Conservation (phyloP, 2,888 invertebrate species). For the Pharmacophagus antenor region DNA sequence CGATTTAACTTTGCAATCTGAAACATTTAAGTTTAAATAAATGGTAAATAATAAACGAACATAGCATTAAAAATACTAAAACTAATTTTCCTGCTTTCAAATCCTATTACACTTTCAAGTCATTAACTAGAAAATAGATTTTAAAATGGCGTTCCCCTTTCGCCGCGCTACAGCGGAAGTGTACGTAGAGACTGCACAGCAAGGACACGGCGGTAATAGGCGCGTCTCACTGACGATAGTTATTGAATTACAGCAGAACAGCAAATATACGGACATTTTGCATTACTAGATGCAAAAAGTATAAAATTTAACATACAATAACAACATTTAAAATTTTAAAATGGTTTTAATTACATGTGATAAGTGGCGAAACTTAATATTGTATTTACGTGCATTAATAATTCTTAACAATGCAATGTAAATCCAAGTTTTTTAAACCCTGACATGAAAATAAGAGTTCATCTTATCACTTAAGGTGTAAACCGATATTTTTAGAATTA, state of each 20-base stretch:
- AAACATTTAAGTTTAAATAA: too few relatives aligned
- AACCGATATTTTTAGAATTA: too few relatives aligned
- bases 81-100: not conserved
- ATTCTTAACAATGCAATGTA: too few relatives aligned
- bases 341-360: not conserved
- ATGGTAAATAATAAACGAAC: too few relatives aligned
- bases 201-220: conserved; percentile 39
- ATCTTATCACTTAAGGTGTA: too few relatives aligned
- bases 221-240: conserved; percentile 42
- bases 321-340: too few relatives aligned
- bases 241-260: conserved; percentile 38
- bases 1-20: not conserved
- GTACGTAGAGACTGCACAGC: conserved; percentile 29
- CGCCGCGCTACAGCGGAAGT: conserved; percentile 38
- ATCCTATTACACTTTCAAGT: not conserved
- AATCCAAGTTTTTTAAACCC: too few relatives aligned
- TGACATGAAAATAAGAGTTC: too few relatives aligned
- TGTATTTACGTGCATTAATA: too few relatives aligned
- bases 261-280: not conserved
- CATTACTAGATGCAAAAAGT: not conserved
- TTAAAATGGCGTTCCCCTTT: conserved; percentile 12
- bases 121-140: conserved; percentile 35
- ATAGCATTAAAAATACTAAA: too few relatives aligned
- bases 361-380: too few relatives aligned
- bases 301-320: not conserved